These are phyloP conservation scores for Scaptomyza parva DNA, from an alignment of 2,888 invertebrate species.

Conservation along the genomic window DNA sequence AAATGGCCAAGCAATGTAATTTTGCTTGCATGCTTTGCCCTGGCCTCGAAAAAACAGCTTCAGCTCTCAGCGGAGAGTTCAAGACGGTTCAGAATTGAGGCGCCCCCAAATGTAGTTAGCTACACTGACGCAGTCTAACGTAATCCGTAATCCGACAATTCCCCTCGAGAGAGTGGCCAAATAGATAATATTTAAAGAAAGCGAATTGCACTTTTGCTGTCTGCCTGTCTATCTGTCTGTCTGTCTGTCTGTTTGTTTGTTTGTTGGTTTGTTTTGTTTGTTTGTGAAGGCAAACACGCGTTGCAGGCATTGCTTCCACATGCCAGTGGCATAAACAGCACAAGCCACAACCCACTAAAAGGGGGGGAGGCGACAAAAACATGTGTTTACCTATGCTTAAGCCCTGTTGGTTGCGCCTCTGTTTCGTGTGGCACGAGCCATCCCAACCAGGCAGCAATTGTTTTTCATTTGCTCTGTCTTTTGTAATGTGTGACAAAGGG, in stretches of 20 bases:
- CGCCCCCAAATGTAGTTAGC: neutral
- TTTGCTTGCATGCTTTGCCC: constrained; percentile 7
- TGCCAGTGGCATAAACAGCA: constrained; percentile 5
- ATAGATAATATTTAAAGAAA: constrained; percentile 51
- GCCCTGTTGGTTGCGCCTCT: constrained; percentile 6
- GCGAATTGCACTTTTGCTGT: constrained; percentile 18
- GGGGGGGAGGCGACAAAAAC: constrained; percentile 1
- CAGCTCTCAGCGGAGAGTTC: constrained; percentile 7
- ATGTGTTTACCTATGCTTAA: constrained; percentile 1
- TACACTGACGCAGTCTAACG: neutral
- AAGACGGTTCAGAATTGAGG: constrained; percentile 9
- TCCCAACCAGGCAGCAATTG: constrained; percentile 15
- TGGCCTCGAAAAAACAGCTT: constrained; percentile 23
- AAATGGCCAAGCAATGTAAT: constrained; percentile 26
- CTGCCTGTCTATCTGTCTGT: neutral
- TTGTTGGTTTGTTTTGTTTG: neutral
- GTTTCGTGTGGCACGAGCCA: constrained; percentile 30
- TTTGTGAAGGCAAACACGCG: constrained; percentile 15
- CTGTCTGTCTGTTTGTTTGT: neutral
- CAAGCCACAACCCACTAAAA: neutral
- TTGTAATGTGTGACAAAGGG: neutral
- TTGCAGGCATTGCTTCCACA: constrained; percentile 20
- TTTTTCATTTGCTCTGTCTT: constrained; percentile 2
- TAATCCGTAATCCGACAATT: neutral
- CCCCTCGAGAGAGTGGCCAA: constrained; percentile 9